Base-by-base conservation (phyloP, 2,113 vertebrate genomes). In the Mus pahari region DNA sequence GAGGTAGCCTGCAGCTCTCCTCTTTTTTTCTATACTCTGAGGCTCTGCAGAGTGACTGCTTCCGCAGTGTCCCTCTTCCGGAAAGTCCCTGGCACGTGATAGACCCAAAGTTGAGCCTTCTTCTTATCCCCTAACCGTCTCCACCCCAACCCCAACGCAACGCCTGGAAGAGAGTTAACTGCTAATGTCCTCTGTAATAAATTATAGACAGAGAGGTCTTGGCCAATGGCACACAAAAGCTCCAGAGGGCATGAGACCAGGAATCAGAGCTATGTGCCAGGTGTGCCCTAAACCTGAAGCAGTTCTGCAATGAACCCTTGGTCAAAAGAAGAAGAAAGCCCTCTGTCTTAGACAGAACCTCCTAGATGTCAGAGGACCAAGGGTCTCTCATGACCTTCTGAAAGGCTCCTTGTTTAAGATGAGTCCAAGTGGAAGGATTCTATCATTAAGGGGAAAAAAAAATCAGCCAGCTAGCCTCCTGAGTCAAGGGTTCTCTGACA, bases 1-100 rank as follows among this genome's bases (percentile, higher is more conserved):
- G 14, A 33, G 7, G 13, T 4, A 3, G 24, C n/a, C 45, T 42
- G 62, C 5, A 3, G 1, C 8, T 28, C 3, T 1, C 9, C 22
- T 33, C 83, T 53, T 70, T 48, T 9, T 70, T 39, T 19, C 39
- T 13, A 5, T 22, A 2, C 28, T 64, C 77, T 13, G 71, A 60
- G 74, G 86, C 42, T 31, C 45, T 31, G 45, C 1, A 10, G 31
- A 48, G n/a, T 31, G 58, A 50, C 26, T 73, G 55, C 6, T 31
- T 48, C 13, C 5, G 31, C 5, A 36, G 66, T 22, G 50, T 31
- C n/a, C 73, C 31, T 53, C 48, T 36, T 71, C 66, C n/a, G 86
- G 66, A 53, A 53, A 70, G 84, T 70, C 45, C 84, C 64, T 50
- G 83, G 62, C 83, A 48, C 14, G 24, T 64, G 31, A 58, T 2